Conservation (phyloP, 2,888 invertebrate species). For the Cyclophora albipunctata region DNA sequence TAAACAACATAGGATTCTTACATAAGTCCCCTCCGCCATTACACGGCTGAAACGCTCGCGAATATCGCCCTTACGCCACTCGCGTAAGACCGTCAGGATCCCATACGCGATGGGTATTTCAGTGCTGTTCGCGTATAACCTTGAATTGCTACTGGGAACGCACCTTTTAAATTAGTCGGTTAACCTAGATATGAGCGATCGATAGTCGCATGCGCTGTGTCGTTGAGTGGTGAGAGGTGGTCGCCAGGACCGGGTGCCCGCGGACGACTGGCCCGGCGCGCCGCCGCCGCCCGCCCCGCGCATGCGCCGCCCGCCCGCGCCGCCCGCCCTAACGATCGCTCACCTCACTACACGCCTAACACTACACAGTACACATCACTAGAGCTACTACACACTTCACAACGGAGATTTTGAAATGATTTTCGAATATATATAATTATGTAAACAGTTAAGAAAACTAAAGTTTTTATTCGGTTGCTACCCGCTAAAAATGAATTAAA, state of each 20-base stretch:
- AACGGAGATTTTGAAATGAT: too few species aligned
- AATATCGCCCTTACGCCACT: constrained; percentile 45
- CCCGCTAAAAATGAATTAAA: too few species aligned
- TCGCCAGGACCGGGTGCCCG: constrained; percentile 36
- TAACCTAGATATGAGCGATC: constrained; percentile 72
- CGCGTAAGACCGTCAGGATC: constrained; percentile 22
- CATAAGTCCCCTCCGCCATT: constrained; percentile 67
- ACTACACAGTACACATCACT: too few species aligned
- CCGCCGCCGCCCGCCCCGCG: constrained; percentile 23
- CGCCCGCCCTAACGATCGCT: constrained; percentile 35
- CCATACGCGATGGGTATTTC: constrained; percentile 62
- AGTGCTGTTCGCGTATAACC: constrained; percentile 69
- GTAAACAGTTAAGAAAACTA: too few species aligned
- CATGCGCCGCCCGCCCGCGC: constrained; percentile 24
- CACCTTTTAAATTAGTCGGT: constrained; percentile 75
- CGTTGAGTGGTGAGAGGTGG: constrained; percentile 36
- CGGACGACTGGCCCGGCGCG: constrained; percentile 41
- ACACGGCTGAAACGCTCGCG: constrained; percentile 33
- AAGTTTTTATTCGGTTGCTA: too few species aligned
- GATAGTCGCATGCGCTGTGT: constrained; percentile 67
- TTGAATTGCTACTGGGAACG: constrained; percentile 58
- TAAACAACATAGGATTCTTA: constrained; percentile 60
- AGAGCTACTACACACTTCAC: too few species aligned
- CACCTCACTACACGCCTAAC: constrained; percentile 1
- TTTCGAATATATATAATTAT: too few species aligned